Evolutionary conservation across 2,797 vertebrate species (phyloP), one percentile per base, ranked within the genome.

Genomic region (Rhabdomys pumilio): DNA sequence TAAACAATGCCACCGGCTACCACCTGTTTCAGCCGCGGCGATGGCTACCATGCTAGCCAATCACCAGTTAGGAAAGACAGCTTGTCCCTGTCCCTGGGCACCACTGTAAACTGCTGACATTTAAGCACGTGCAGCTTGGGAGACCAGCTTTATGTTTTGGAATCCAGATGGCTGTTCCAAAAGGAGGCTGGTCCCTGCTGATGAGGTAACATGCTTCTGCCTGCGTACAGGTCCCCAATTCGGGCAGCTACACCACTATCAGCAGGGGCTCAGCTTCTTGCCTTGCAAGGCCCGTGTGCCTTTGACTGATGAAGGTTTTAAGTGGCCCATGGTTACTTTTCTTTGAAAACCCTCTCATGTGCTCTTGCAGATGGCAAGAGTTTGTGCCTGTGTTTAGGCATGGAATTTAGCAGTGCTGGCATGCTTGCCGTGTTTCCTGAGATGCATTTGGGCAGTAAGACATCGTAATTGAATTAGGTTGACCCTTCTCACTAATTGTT

Each of bases 91-190:
- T 72, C 50, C 72, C 93, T 72, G 17, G 59, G 91, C 86, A 65
- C 72, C 81, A 61, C 94, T 61, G 2, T 17, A 26, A n/a, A n/a
- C 41, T 95, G 89, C 91, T 95, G 96, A 93, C 96, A 96, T 97
- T 96, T 87, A 92, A 95, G 50, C 89, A 53, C 41, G 93, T 77
- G 89, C 77, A 31, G 9, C 65, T 87, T 89, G 6, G 5, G 87
- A 95, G 89, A 91, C n/a, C n/a, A 6, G 84, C 94, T 97, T 80
- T 94, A 20, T 80, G 90, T 65, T 91, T 96, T 83, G 6, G 31
- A 76, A 93, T 96, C 91, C 97, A 97, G 97, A 97, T 94, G 96
- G 94, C 94, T 88, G 90, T 96, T 97, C 91, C 91, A 73, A 96
- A 95, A 97, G 95, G 95, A 94, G 95, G 34, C 6, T 20, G 47